Evolutionary conservation across 2,888 invertebrate species (phyloP).

Genomic region (Dryocosmus kuriphilus): DNA sequence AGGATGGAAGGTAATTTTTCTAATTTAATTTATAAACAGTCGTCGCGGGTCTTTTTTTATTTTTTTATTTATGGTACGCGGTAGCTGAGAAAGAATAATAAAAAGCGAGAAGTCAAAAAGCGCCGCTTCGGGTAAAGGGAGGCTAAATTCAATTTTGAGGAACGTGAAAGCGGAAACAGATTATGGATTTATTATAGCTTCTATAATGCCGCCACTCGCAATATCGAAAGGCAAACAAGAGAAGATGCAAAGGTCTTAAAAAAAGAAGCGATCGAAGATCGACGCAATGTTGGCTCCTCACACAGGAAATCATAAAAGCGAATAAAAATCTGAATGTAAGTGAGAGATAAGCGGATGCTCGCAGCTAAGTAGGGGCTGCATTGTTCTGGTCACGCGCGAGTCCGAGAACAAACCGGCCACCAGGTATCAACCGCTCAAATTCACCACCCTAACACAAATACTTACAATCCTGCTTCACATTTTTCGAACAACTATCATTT

Average conservation of each 20-base stretch:
- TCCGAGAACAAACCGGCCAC: constrained; percentile 60
- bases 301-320: constrained; percentile 71
- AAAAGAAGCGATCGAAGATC: constrained; percentile 59
- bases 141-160: constrained; percentile 27
- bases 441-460: neutral
- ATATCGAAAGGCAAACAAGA: constrained; percentile 58
- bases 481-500: neutral
- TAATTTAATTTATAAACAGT: neutral
- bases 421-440: constrained; percentile 53
- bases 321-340: constrained; percentile 71
- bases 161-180: constrained; percentile 47
- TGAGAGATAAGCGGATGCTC: constrained; percentile 62
- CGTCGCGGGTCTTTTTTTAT: neutral
- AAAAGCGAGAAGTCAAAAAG: neutral
- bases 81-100: constrained; percentile 6
- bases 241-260: constrained; percentile 47
- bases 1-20: constrained; percentile 90
- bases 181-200: constrained; percentile 59
- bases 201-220: constrained; percentile 55
- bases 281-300: constrained; percentile 63
- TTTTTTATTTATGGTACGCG: neutral
- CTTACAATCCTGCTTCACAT: neutral
- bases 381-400: constrained; percentile 73
- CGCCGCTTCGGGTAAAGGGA: constrained; percentile 14
- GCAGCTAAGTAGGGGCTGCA: constrained; percentile 68